Evolutionary conservation across 2,113 vertebrate genomes (phyloP).

Genomic region (Taurulus bubalis): DNA sequence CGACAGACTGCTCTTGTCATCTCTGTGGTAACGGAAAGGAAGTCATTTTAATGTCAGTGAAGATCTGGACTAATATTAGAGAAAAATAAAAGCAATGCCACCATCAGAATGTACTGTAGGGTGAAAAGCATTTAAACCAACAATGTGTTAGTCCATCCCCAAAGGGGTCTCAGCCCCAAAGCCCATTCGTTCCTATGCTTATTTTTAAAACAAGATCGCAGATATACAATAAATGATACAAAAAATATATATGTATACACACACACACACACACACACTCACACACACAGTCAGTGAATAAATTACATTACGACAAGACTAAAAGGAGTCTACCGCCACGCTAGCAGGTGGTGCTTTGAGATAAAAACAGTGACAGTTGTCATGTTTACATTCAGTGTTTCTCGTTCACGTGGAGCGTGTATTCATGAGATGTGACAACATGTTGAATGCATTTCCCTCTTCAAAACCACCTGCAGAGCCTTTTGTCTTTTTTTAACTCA

Average conservation of each 20-base stretch:
- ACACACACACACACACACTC: neutral
- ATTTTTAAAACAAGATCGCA: neutral
- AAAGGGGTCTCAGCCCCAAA: neutral
- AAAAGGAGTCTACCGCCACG: neutral
- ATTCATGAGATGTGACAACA: neutral
- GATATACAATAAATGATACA: neutral
- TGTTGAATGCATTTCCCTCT: neutral
- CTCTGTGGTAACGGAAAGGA: constrained; percentile 79
- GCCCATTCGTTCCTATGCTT: neutral
- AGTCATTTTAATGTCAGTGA: constrained; percentile 1
- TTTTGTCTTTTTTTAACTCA: neutral
- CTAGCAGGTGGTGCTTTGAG: neutral
- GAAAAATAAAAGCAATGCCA: neutral
- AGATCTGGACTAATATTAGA: constrained; percentile 10
- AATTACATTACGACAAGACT: neutral
- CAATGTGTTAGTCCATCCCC: neutral
- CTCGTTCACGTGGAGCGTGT: neutral
- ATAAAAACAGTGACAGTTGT: neutral
- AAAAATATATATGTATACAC: neutral
- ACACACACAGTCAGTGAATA: neutral
- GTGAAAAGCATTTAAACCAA: neutral
- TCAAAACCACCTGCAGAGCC: neutral
- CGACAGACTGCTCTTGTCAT: constrained; percentile 91
- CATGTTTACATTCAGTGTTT: constrained; percentile 2
- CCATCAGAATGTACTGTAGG: neutral